Evolutionary conservation across 1,140 invertebrate genomes (phyloP).

Genomic region (Rhizoglyphus robini): DNA sequence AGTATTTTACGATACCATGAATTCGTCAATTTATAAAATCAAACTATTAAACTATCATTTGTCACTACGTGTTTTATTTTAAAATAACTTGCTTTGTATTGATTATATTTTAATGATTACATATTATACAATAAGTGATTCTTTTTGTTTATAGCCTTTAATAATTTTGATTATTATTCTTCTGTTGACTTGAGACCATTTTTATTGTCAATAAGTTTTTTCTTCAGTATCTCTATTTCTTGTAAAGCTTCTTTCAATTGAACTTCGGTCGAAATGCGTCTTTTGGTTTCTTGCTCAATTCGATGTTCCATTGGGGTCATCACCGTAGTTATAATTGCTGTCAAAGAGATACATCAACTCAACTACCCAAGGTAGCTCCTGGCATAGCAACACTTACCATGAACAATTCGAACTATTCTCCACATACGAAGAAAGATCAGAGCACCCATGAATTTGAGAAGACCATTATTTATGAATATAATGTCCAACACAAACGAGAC

Average conservation of each 20-base stretch:
- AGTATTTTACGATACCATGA: no score
- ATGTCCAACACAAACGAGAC: slow-evolving; percentile 1
- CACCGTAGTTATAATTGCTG: slow-evolving; percentile 2
- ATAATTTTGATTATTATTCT: no score
- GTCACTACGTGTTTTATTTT: no score
- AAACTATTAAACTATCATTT: no score
- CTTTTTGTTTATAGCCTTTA: no score
- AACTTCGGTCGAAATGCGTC: neutral
- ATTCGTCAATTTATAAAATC: no score
- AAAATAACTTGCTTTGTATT: no score
- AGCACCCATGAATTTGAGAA: neutral
- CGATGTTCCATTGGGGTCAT: slow-evolving; percentile 5
- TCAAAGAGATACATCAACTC: neutral
- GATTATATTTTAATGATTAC: no score
- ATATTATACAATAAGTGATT: no score
- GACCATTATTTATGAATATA: neutral
- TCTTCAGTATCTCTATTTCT: neutral
- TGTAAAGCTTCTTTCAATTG: neutral
- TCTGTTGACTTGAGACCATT: no score
- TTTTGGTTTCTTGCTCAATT: neutral
- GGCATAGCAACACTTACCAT: no score
- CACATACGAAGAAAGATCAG: neutral
- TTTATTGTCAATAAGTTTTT: neutral
- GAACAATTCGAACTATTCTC: neutral
- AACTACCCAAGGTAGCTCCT: neutral